Conservation (phyloP, 2,113 vertebrate genomes). For the Clarias magur region DNA sequence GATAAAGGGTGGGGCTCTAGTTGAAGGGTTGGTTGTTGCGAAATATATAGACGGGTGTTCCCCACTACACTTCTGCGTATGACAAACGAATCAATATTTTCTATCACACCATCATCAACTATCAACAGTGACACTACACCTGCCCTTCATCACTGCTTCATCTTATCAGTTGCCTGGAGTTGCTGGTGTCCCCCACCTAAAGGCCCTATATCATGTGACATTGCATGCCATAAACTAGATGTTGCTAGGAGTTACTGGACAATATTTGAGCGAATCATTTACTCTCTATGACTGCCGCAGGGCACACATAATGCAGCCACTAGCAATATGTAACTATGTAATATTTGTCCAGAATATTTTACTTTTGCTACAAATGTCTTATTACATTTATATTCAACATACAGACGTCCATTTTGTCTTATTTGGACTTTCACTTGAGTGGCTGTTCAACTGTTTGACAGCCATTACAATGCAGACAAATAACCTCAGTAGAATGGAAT, state of each 20-base stretch:
- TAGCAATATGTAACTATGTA: conserved; percentile 23
- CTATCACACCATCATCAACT: not conserved
- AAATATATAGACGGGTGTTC: conserved; percentile 25
- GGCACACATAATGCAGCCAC: not conserved
- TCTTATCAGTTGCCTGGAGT: conserved; percentile 31
- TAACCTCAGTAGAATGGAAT: conserved; percentile 19
- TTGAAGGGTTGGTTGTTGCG: conserved; percentile 11
- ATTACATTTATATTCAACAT: not conserved
- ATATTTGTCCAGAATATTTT: not conserved
- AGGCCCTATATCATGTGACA: conserved; percentile 25
- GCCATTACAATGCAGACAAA: not conserved
- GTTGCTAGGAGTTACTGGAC: conserved; percentile 31
- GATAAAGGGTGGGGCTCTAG: conserved; percentile 24
- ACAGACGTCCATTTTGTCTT: not conserved
- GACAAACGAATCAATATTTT: conserved; percentile 16
- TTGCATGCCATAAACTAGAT: conserved; percentile 28
- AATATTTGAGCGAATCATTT: conserved; percentile 44
- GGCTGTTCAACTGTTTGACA: not conserved
- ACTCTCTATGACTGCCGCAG: not conserved
- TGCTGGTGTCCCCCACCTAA: conserved; percentile 8
- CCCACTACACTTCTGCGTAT: not conserved
- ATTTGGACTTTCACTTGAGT: conserved; percentile 11
- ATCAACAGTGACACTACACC: conserved; percentile 35
- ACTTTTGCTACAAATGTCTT: not conserved
- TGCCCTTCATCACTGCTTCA: not conserved